A percentile compares a stretch with the other conserved stretches of the same genome.
These are phyloP conservation scores for Chloroclystis v-ata DNA, from an alignment of 2,888 invertebrate genomes.

Conservation along the genomic window DNA sequence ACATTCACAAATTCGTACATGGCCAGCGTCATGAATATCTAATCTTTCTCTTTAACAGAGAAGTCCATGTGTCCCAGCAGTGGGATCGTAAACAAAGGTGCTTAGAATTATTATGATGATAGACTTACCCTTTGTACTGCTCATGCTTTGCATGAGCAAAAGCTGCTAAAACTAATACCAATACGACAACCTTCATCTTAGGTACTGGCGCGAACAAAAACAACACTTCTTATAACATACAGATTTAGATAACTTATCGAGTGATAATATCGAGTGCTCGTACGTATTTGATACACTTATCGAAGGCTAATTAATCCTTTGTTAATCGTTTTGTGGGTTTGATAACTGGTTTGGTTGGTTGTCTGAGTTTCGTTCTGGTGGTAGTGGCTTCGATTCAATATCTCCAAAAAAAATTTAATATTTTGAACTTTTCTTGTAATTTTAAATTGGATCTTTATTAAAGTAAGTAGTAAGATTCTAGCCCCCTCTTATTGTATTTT, in stretches of 20 bases:
- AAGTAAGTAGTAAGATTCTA: too few species aligned
- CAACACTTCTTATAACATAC: constrained; percentile 19
- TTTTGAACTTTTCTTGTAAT: too few species aligned
- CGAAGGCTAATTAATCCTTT: not conserved
- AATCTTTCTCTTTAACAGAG: not conserved
- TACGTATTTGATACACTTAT: not conserved
- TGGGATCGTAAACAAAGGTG: not conserved
- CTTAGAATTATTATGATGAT: not conserved
- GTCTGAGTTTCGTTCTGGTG: too few species aligned
- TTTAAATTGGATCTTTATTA: too few species aligned
- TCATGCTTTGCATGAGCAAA: constrained; percentile 57
- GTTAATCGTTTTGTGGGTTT: not conserved
- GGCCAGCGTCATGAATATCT: not conserved
- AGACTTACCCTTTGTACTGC: constrained; percentile 50
- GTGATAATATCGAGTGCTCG: not conserved
- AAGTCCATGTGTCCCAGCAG: not conserved
- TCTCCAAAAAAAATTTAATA: too few species aligned
- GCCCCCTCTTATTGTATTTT: too few species aligned
- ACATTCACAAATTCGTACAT: not conserved
- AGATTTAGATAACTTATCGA: constrained; percentile 21
- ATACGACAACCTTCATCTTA: constrained; percentile 43
- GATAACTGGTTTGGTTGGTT: too few species aligned
- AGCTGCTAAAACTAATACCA: constrained; percentile 39
- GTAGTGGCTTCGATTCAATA: too few species aligned
- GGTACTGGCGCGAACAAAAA: constrained; percentile 6